Conservation (phyloP, 2,113 vertebrate species). For the Poecile atricapillus region DNA sequence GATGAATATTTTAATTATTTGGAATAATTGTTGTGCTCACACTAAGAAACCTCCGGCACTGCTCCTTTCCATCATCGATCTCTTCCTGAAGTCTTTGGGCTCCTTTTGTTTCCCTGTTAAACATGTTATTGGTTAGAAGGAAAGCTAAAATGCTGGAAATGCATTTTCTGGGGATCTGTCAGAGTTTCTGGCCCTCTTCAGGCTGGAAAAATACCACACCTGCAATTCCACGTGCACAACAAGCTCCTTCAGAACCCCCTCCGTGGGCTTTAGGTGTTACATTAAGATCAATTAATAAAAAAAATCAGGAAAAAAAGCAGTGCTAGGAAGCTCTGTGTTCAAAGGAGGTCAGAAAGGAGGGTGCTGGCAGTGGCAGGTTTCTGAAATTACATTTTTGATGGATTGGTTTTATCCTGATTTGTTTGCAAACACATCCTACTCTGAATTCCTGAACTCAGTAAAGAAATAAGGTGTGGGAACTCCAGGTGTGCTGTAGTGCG, state of each 20-base stretch:
- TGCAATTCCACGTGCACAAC: background rate
- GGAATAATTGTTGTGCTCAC: background rate
- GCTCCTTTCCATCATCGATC: background rate
- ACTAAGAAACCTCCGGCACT: background rate
- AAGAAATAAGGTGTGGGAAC: background rate
- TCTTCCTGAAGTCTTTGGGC: background rate
- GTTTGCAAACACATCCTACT: background rate
- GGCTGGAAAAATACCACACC: background rate
- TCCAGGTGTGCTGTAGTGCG: background rate
- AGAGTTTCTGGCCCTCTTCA: conserved; percentile 6
- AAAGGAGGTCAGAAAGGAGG: background rate
- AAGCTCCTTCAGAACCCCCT: background rate
- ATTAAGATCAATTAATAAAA: background rate
- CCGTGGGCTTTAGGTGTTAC: background rate
- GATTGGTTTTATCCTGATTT: background rate
- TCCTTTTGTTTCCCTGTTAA: background rate
- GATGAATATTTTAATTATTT: conserved; percentile 19
- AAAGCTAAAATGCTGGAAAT: background rate
- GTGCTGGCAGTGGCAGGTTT: background rate
- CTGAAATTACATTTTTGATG: background rate
- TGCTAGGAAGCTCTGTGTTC: background rate
- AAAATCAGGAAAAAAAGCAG: background rate
- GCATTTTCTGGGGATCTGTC: background rate
- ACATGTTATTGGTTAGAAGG: background rate
- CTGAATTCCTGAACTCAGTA: background rate